Base-by-base conservation (phyloP, 64 coral and sea anemone genomes). In the Platygyra sinensis region DNA sequence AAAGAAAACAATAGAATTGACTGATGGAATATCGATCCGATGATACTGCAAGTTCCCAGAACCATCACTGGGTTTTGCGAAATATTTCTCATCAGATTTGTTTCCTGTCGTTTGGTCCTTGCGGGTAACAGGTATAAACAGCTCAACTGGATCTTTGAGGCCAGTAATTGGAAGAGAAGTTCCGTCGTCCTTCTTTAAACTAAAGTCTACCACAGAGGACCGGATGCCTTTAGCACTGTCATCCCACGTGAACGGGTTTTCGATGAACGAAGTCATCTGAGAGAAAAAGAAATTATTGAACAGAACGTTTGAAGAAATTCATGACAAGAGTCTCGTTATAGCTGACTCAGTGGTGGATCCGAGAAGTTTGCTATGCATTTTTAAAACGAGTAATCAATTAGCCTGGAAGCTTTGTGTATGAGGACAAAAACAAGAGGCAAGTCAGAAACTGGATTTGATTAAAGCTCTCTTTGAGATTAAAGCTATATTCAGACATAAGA, bases 201-300 rank as follows among this genome's bases (percentile, higher is more conserved):
- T 89, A 27, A 93, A 93, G 4, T 93, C 92, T 17, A 84, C 88
- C 24, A 93, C 86, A 22, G 77, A 60, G 8, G 92, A 89, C 36
- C 29, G 72, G 13, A 93, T 65, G 4, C 55, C 60, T 46, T 72
- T 83, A 4, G 92, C 87, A 42, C 78, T 76, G 9, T 28, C 16
- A 62, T 76, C 92, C 92, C 92, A 93, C 18, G 87, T 93, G 60
- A 93, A 93, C 16, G 92, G 92, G 59, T 93, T 93, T 12, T 89
- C 57, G 18, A 69, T 77, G 36, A 93, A 75, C 27, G 73, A 27
- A 73, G 88, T 72, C 78, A 93, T 93, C 92, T 93, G 87, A 38
- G 9, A 67, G 73, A 60, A 49, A 73, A 79, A 55, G 2, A 38
- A 65, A 65, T 22, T 2, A 65, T 17, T 65, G 18, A 2, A 65